phyloP scores from a whole-genome alignment of 2,888 invertebrate genomes.

The Heliconius ethilla region DNA sequence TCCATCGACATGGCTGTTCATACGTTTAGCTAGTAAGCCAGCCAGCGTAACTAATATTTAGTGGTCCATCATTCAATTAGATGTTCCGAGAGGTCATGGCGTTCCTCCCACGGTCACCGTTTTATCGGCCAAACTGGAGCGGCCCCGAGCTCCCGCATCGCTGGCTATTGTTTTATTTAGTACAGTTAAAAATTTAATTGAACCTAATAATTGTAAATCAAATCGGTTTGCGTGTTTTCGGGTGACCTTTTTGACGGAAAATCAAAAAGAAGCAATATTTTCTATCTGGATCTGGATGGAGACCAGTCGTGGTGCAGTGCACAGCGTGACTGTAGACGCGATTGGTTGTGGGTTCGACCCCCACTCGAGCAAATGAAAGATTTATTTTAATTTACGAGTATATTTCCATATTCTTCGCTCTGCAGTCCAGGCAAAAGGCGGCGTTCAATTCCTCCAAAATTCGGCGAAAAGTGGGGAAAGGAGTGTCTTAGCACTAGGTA shows the following conservation, averaged over 20 bases:
- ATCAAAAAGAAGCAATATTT: not conserved
- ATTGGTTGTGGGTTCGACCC: no score
- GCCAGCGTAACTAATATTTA: constrained; percentile 47
- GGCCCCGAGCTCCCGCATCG: constrained; percentile 47
- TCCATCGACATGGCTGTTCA: constrained; percentile 36
- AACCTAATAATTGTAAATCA: constrained; percentile 11
- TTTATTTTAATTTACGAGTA: no score
- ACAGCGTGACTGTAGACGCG: no score
- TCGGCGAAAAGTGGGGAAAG: no score
- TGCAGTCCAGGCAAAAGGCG: no score
- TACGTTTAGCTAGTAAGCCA: constrained; percentile 28
- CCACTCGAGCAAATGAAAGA: no score
- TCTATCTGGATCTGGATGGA: not conserved
- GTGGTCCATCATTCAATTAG: constrained; percentile 67
- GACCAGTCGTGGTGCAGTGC: no score
- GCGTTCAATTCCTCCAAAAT: no score
- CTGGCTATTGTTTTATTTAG: constrained; percentile 37
- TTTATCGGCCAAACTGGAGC: constrained; percentile 50
- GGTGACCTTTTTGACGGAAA: not conserved
- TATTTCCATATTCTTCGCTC: no score
- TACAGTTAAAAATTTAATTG: constrained; percentile 33
- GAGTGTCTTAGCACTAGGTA: no score
- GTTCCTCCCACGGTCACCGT: constrained; percentile 63
- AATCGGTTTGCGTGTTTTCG: not conserved
- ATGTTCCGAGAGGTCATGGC: constrained; percentile 67